Evolutionary conservation across 2,797 vertebrate genomes (phyloP).

Genomic region (Sebastes variabilis): DNA sequence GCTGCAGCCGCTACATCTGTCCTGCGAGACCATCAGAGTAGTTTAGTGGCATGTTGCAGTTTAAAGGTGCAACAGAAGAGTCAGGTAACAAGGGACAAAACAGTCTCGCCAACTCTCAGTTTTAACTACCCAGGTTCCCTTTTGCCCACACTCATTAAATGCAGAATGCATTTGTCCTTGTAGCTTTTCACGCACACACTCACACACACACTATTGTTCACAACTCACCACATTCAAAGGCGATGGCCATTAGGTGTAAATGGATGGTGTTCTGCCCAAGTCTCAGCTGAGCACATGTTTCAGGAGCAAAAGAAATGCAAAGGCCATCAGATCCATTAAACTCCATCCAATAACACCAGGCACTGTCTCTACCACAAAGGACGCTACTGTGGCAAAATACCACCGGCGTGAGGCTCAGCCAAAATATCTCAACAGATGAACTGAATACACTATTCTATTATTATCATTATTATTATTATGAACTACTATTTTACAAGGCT

Average conservation of each 20-base stretch:
- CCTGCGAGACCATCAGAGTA: slow-evolving; percentile 78
- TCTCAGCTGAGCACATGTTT: slow-evolving; percentile 72
- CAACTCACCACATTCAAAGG: slow-evolving; percentile 75
- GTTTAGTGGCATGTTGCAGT: slow-evolving; percentile 83
- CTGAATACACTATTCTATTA: background rate
- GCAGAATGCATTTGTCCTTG: slow-evolving; percentile 82
- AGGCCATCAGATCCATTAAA: slow-evolving; percentile 74
- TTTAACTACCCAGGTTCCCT: slow-evolving; percentile 85
- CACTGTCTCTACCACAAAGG: slow-evolving; percentile 36
- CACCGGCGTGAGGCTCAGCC: background rate
- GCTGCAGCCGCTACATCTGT: slow-evolving; percentile 65
- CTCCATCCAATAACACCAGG: slow-evolving; percentile 48
- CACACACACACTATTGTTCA: slow-evolving; percentile 59
- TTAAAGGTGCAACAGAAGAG: slow-evolving; percentile 84
- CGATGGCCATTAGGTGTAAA: slow-evolving; percentile 80
- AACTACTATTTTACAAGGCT: background rate
- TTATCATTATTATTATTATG: background rate
- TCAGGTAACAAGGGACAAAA: slow-evolving; percentile 84
- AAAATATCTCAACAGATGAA: slow-evolving; percentile 24
- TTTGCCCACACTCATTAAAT: slow-evolving; percentile 85
- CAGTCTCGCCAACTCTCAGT: slow-evolving; percentile 83
- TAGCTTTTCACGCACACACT: slow-evolving; percentile 80
- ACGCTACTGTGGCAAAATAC: slow-evolving; percentile 27
- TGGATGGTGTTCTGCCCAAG: slow-evolving; percentile 77
- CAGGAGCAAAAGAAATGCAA: slow-evolving; percentile 69